These are phyloP conservation scores for Noctua janthina DNA, from an alignment of 2,888 invertebrate genomes.

Conservation along the genomic window DNA sequence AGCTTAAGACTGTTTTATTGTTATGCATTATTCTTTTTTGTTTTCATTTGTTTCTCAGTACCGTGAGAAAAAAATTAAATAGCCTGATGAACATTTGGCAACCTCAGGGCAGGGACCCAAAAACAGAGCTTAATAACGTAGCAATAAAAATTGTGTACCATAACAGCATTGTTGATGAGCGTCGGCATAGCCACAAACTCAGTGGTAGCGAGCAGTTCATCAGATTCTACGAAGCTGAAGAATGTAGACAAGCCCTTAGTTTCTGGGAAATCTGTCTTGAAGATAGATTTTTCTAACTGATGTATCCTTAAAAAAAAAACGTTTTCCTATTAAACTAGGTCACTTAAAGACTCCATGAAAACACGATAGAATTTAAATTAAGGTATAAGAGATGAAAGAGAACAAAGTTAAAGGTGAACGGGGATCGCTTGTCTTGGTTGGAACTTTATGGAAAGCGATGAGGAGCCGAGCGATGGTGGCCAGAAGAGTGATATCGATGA, in stretches of 20 bases:
- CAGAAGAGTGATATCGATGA: background rate
- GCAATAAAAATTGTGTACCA: conserved; percentile 35
- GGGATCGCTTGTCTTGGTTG: background rate
- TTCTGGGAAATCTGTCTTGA: conserved; percentile 44
- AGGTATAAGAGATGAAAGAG: background rate
- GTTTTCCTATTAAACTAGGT: background rate
- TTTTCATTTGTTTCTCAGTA: no score
- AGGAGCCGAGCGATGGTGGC: background rate
- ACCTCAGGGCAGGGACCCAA: background rate
- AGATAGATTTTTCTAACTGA: conserved; percentile 37
- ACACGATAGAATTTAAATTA: background rate
- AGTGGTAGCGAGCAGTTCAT: conserved; percentile 55
- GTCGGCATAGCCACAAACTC: conserved; percentile 52
- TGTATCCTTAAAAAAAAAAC: conserved; percentile 36
- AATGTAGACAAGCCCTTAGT: conserved; percentile 47
- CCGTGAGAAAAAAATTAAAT: background rate
- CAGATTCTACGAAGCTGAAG: conserved; percentile 39
- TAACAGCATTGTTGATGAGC: conserved; percentile 27
- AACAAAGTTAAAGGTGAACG: background rate
- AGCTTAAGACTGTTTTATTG: no score
- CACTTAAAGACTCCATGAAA: background rate
- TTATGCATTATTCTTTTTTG: no score
- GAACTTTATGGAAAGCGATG: background rate
- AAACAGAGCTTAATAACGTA: background rate
- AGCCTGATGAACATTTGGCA: background rate